Evolutionary conservation across 2,797 vertebrate species (phyloP).

Genomic region (Enteromius unitaeniatus): DNA sequence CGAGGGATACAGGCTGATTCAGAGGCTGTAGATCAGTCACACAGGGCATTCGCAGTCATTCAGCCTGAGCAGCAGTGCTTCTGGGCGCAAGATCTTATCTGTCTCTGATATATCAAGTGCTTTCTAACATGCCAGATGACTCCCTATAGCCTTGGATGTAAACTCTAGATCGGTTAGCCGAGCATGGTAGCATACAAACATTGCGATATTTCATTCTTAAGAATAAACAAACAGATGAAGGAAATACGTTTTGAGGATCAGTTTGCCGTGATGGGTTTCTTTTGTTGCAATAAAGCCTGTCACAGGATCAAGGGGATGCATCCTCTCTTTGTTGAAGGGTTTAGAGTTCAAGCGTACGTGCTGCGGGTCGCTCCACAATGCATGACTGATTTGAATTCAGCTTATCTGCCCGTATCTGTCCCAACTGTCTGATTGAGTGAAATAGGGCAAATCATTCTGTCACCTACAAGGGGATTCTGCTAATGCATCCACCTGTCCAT

Average conservation of each 20-base stretch:
- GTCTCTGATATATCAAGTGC: constrained; percentile 36
- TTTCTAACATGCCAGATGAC: constrained; percentile 21
- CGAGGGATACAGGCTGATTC: constrained; percentile 54
- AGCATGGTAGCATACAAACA: constrained; percentile 5
- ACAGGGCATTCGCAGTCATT: constrained; percentile 68
- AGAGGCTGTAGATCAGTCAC: constrained; percentile 79
- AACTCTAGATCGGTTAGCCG: background rate
- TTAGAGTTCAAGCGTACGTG: constrained; percentile 3
- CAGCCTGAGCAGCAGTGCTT: constrained; percentile 27
- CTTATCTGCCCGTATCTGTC: constrained; percentile 47
- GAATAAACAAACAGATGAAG: constrained; percentile 16
- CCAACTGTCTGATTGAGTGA: constrained; percentile 73
- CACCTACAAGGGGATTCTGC: constrained; percentile 71
- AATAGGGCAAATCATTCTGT: constrained; percentile 74
- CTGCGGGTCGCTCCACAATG: constrained; percentile 14
- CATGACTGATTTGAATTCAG: constrained; percentile 38
- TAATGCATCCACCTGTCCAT: constrained; percentile 77
- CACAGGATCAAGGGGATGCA: constrained; percentile 48
- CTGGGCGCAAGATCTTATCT: constrained; percentile 43
- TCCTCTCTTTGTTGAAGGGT: constrained; percentile 59
- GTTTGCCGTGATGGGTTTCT: constrained; percentile 36
- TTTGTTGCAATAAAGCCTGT: constrained; percentile 56
- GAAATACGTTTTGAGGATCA: constrained; percentile 2
- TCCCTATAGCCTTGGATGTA: constrained; percentile 20
- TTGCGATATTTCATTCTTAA: constrained; percentile 18